These are phyloP conservation scores for Ophion obscuratus DNA, from an alignment of 2,888 invertebrate species.

Conservation along the genomic window DNA sequence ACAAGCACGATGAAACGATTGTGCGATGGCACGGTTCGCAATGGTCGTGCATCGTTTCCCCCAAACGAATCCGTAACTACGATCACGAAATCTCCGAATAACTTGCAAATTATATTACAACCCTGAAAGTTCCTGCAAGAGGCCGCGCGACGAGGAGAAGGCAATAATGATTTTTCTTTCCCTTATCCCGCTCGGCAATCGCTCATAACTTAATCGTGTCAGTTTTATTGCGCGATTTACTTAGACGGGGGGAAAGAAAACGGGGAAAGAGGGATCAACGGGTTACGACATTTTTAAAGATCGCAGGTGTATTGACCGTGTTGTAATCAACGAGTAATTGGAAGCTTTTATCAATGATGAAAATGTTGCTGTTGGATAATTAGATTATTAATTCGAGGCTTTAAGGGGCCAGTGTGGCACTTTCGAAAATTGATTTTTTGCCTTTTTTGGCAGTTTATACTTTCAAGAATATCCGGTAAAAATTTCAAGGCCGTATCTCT, in stretches of 20 bases:
- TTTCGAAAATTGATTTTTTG: too few relatives aligned
- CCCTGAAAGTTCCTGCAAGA: constrained; percentile 67
- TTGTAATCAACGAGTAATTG: background rate
- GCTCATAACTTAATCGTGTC: constrained; percentile 66
- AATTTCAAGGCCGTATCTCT: too few relatives aligned
- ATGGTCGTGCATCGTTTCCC: constrained; percentile 64
- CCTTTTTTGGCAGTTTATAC: too few relatives aligned
- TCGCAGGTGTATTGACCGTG: background rate
- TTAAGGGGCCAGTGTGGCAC: background rate
- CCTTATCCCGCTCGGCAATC: constrained; percentile 67
- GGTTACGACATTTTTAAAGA: background rate
- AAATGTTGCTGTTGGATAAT: background rate
- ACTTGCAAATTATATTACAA: constrained; percentile 72
- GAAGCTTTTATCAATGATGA: background rate
- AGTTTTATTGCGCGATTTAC: constrained; percentile 43
- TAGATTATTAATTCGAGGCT: background rate
- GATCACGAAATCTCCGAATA: constrained; percentile 71
- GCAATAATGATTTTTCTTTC: constrained; percentile 52
- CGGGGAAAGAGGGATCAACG: background rate
- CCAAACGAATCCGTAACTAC: constrained; percentile 62
- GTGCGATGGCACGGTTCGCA: constrained; percentile 46
- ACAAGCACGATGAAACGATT: constrained; percentile 50
- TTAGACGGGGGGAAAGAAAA: constrained; percentile 7
- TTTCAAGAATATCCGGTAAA: too few relatives aligned
- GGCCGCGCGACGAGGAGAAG: constrained; percentile 8